Evolutionary conservation across 2,113 vertebrate species (phyloP).

Genomic region (Polypterus senegalus): DNA sequence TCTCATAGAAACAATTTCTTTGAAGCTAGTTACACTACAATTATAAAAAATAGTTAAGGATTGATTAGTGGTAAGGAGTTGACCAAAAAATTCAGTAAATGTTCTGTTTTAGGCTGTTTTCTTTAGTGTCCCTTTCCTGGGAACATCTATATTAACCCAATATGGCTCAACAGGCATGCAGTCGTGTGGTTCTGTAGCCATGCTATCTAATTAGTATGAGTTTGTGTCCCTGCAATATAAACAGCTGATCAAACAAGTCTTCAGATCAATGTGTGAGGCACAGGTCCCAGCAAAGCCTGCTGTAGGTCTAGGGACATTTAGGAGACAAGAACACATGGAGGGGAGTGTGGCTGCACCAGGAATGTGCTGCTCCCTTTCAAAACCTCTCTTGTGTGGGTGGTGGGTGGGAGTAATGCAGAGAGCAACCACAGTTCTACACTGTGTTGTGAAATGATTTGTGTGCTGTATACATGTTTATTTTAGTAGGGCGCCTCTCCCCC

Average conservation of each 20-base stretch:
- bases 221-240: not conserved
- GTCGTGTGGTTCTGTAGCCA: not conserved
- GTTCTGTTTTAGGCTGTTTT: too few relatives aligned
- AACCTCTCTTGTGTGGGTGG: not conserved
- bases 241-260: slow-evolving; percentile 1
- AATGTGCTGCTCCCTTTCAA: not conserved
- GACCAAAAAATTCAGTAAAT: too few relatives aligned
- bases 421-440: not conserved
- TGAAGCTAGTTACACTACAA: too few relatives aligned
- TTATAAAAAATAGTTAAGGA: too few relatives aligned
- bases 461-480: too few relatives aligned
- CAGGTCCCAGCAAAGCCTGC: not conserved
- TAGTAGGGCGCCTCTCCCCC: too few relatives aligned
- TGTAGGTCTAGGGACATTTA: not conserved
- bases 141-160: too few relatives aligned
- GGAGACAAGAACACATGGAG: not conserved
- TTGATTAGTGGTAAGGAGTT: too few relatives aligned
- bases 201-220: not conserved
- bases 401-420: not conserved
- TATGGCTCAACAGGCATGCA: too few relatives aligned
- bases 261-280: slow-evolving; percentile 1
- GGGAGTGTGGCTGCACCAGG: not conserved
- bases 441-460: not conserved
- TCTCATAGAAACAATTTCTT: too few relatives aligned
- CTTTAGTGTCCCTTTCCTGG: too few relatives aligned